Evolutionary conservation across 2,888 invertebrate species (phyloP).

Genomic region (Troilus luridus): DNA sequence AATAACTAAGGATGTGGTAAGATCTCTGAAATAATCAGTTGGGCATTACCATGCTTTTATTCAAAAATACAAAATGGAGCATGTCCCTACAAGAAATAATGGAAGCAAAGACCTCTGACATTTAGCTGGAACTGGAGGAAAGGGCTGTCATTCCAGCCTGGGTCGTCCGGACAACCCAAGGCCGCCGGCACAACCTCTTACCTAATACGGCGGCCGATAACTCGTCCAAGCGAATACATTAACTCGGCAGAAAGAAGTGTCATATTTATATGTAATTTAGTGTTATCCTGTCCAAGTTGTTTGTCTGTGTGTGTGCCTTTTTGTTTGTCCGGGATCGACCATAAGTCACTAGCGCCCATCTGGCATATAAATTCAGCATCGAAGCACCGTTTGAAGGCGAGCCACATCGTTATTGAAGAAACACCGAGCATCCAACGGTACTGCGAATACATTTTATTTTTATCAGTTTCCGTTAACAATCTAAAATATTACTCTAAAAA

Average conservation of each 20-base stretch:
- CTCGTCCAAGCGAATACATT: background rate
- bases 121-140: background rate
- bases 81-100: background rate
- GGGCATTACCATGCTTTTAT: background rate
- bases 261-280: background rate
- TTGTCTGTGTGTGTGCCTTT: background rate
- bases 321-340: background rate
- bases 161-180: background rate
- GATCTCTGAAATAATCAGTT: background rate
- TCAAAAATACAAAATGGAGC: background rate
- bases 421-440: background rate
- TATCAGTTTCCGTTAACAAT: too few relatives aligned
- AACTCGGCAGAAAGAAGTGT: background rate
- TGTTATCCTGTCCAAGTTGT: background rate
- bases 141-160: background rate
- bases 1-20: background rate
- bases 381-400: background rate
- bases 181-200: conserved; percentile 16
- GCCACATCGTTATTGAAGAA: background rate
- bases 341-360: background rate
- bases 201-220: background rate
- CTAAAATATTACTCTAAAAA: too few relatives aligned
- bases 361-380: background rate
- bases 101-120: background rate
- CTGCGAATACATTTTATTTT: too few relatives aligned